Evolutionary conservation across 2,888 invertebrate genomes (phyloP).

Genomic region (Luperina testacea): DNA sequence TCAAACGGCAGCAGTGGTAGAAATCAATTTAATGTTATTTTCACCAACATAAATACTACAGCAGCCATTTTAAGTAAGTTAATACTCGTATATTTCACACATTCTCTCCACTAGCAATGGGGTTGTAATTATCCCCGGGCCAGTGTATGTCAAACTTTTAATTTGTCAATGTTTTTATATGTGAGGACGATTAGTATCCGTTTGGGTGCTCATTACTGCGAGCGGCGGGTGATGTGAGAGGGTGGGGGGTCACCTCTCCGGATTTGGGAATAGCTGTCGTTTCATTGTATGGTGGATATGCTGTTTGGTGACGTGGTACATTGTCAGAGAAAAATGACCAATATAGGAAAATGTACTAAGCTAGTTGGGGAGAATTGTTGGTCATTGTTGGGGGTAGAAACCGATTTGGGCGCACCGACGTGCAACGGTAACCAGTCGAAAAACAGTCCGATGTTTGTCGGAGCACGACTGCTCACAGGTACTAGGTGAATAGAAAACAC

Average conservation of each 20-base stretch:
- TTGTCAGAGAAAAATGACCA: neutral
- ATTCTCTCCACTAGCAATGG: constrained; percentile 2
- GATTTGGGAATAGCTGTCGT: constrained; percentile 2
- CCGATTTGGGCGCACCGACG: neutral
- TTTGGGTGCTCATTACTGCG: constrained; percentile 42
- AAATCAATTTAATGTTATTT: neutral
- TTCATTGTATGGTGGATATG: neutral
- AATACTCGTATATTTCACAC: neutral
- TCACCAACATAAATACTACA: neutral
- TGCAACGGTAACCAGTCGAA: neutral
- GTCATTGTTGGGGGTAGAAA: neutral
- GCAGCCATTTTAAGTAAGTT: constrained; percentile 6
- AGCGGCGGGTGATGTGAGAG: constrained; percentile 17
- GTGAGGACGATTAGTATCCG: constrained; percentile 23
- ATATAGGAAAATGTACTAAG: neutral
- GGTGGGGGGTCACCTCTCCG: neutral
- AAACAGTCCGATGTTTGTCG: neutral
- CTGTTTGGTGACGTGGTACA: neutral
- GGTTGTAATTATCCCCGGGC: constrained; percentile 10
- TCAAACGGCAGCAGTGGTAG: neutral
- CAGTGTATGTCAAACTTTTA: constrained; percentile 42
- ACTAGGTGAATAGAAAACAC: constrained; percentile 9
- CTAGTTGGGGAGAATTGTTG: neutral
- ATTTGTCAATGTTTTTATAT: constrained; percentile 47
- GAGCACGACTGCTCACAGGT: neutral